Conservation (phyloP, 2,797 vertebrate species). For the Bradypodion pumilum region DNA sequence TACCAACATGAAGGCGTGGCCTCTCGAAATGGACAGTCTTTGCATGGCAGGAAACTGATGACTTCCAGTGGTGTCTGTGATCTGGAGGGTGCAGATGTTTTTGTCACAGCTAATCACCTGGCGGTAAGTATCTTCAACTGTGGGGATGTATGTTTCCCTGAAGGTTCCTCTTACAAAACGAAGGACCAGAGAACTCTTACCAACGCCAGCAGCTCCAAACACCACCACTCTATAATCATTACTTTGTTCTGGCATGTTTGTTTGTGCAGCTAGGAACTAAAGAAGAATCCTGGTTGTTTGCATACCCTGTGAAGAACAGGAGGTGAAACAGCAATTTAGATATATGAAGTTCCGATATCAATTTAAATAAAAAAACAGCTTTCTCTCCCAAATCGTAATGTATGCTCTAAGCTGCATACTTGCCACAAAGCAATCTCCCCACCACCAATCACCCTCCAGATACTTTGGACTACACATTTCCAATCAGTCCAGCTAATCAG, state of each 20-base stretch:
- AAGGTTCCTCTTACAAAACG: slow-evolving; percentile 74
- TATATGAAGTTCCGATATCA: not conserved
- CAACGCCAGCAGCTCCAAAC: slow-evolving; percentile 73
- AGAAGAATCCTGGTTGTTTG: slow-evolving; percentile 3
- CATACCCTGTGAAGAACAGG: slow-evolving; percentile 20
- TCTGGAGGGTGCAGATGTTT: slow-evolving; percentile 72
- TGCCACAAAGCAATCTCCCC: not conserved
- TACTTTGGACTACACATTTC: not conserved
- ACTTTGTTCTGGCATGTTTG: slow-evolving; percentile 70
- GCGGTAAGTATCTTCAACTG: slow-evolving; percentile 73
- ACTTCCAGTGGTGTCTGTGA: slow-evolving; percentile 73
- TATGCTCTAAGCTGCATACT: not conserved
- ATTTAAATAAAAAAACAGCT: not conserved
- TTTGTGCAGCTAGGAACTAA: not conserved
- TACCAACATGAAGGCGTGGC: slow-evolving; percentile 76
- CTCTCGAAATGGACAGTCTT: slow-evolving; percentile 72
- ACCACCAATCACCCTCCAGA: not conserved
- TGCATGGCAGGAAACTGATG: slow-evolving; percentile 75
- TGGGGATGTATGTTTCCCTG: slow-evolving; percentile 71
- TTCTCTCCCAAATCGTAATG: not conserved
- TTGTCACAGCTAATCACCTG: slow-evolving; percentile 76
- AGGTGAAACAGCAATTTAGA: not conserved
- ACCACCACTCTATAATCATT: slow-evolving; percentile 75
- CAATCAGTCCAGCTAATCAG: not conserved
- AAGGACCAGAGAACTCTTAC: slow-evolving; percentile 76